These are phyloP conservation scores for Ramphastos sulfuratus DNA, from an alignment of 2,113 vertebrate genomes.

Conservation along the genomic window DNA sequence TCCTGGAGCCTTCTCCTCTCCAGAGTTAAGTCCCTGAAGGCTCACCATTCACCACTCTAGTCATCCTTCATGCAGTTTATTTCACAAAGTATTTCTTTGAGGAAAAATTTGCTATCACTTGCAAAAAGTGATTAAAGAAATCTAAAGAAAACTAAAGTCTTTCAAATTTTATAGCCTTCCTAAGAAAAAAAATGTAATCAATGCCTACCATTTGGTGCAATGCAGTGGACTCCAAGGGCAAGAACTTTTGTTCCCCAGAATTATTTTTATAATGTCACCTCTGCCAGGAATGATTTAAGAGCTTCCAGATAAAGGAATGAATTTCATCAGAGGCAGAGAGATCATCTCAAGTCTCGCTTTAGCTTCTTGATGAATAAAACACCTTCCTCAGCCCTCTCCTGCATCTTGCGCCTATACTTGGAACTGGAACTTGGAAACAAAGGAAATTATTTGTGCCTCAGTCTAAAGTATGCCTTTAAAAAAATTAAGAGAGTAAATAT, in stretches of 20 bases:
- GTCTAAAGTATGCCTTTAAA: background rate
- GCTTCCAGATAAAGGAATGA: conserved; percentile 39
- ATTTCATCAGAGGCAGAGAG: conserved; percentile 38
- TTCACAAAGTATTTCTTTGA: background rate
- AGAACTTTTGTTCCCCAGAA: conserved; percentile 44
- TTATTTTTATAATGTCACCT: conserved; percentile 55
- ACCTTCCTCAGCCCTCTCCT: background rate
- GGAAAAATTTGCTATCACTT: background rate
- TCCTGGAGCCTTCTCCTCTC: too few species aligned
- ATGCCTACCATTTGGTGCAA: conserved; percentile 4
- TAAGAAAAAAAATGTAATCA: background rate
- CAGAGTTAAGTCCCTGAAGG: background rate
- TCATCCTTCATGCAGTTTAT: background rate
- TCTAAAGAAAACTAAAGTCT: background rate
- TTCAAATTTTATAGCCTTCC: background rate
- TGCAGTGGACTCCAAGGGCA: conserved; percentile 28
- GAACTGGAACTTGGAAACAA: background rate
- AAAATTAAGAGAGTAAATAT: background rate
- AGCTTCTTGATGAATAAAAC: background rate
- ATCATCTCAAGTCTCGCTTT: conserved; percentile 13
- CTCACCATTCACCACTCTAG: background rate
- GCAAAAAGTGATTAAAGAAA: background rate
- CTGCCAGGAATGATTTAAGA: conserved; percentile 58
- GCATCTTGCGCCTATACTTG: background rate
- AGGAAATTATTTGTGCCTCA: background rate